phyloP scores from a whole-genome alignment of 30 jellyfish, hydroid and myxozoan genomes.

The Turritopsis dohrnii region DNA sequence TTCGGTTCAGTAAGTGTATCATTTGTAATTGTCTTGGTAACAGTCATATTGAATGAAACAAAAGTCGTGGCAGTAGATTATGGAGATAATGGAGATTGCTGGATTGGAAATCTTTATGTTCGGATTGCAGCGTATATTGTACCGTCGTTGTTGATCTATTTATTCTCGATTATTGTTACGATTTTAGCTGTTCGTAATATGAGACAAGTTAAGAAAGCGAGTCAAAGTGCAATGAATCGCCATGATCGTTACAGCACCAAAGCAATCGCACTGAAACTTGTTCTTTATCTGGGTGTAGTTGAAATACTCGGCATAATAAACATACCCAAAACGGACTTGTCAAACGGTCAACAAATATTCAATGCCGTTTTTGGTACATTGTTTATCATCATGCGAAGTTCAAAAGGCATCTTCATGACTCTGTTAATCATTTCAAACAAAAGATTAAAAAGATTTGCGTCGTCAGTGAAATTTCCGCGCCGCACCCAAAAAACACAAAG shows the following conservation, averaged over 20 bases:
- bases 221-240: neutral
- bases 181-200: conserved; percentile 4
- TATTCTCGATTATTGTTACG: neutral
- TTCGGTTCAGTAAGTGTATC: neutral
- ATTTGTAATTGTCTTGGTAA: neutral
- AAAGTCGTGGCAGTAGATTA: neutral
- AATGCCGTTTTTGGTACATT: neutral
- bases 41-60: neutral
- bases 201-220: neutral
- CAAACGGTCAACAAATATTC: neutral
- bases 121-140: neutral
- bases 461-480: neutral
- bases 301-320: neutral
- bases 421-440: neutral
- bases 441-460: neutral
- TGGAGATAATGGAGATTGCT: neutral
- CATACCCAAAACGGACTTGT: neutral
- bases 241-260: neutral
- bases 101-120: conserved; percentile 8
- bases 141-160: neutral
- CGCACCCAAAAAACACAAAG: neutral
- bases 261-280: conserved; percentile 3
- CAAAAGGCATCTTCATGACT: neutral
- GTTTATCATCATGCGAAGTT: conserved; percentile 9
- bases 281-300: neutral